A percentile compares a stretch with the other conserved stretches of the same genome.
Evolutionary conservation across 2,113 vertebrate genomes (phyloP).

Genomic region (Otis tarda): DNA sequence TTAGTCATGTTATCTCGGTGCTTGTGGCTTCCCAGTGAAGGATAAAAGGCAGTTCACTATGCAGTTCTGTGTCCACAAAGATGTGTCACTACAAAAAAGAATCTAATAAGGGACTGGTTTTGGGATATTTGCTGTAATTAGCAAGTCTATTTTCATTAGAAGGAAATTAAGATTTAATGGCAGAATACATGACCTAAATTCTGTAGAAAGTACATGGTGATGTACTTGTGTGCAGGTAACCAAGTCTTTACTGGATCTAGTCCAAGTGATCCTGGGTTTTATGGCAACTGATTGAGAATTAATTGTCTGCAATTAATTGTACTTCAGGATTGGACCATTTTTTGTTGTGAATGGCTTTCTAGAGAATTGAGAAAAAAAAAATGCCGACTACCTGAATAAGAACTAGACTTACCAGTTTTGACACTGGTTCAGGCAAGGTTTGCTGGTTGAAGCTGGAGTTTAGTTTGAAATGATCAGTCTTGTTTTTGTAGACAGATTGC

Average conservation of each 20-base stretch:
- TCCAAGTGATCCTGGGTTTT: neutral
- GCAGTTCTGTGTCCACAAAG: neutral
- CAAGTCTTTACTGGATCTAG: neutral
- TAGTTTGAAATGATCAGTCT: neutral
- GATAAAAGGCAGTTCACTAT: neutral
- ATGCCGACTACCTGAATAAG: neutral
- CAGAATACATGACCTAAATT: neutral
- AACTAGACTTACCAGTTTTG: neutral
- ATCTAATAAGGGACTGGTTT: neutral
- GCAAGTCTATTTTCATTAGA: neutral
- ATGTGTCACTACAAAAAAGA: neutral
- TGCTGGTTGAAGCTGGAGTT: neutral
- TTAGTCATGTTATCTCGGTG: neutral
- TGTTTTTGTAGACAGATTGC: neutral
- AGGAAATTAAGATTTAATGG: neutral
- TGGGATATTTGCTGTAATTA: neutral
- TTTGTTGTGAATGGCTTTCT: fast-evolving
- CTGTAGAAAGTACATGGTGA: neutral
- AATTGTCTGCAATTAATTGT: neutral
- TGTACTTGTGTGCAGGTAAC: neutral
- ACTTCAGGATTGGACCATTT: neutral
- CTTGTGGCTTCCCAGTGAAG: neutral
- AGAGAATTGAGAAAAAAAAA: too few species aligned
- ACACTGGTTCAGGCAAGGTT: neutral
- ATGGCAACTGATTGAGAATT: neutral